Base-by-base conservation (phyloP, 37 sponge, comb jelly and placozoan genomes). In the Eunapius fragilis region DNA sequence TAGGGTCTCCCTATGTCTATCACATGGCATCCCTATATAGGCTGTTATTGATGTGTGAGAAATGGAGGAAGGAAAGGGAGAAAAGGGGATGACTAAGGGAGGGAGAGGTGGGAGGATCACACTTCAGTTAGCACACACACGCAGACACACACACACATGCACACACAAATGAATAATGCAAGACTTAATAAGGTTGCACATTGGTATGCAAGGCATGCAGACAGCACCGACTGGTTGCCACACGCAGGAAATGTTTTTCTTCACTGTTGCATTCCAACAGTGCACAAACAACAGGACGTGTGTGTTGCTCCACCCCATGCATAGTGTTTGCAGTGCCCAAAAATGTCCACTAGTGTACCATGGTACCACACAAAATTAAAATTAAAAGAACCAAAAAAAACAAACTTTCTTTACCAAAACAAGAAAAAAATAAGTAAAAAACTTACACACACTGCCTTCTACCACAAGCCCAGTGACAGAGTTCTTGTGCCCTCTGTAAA, bases 401-500 rank as follows among this genome's bases (percentile, higher is more conserved):
- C n/a, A n/a, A n/a, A n/a, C n/a, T n/a, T n/a, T n/a, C n/a, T n/a
- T n/a, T n/a, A n/a, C n/a, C n/a, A n/a, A n/a, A n/a, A n/a, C n/a
- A n/a, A n/a, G n/a, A n/a, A n/a, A n/a, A n/a, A n/a, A n/a, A n/a
- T n/a, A n/a, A n/a, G n/a, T n/a, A 76, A 33, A 9, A 14, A 34
- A 74, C 86, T 70, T 70, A 90, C 90, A 70, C 0, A 72, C n/a
- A 34, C 85, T 70, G 25, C 71, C 75, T 34, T 36, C 31, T 4
- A 85, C 47, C 10, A 69, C 75, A 12, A 90, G 23, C n/a, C 81
- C 67, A 24, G 41, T 81, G 67, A 90, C 49, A 14, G 73, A 32
- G 36, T 74, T 85, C 50, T 74, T 76, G 76, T 90, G 90, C 0
- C 90, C 90, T 30, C 82, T 38, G 71, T 90, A 90, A 13, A 90